These are phyloP conservation scores for Polia nebulosa DNA, from an alignment of 2,888 invertebrate genomes.

Conservation along the genomic window DNA sequence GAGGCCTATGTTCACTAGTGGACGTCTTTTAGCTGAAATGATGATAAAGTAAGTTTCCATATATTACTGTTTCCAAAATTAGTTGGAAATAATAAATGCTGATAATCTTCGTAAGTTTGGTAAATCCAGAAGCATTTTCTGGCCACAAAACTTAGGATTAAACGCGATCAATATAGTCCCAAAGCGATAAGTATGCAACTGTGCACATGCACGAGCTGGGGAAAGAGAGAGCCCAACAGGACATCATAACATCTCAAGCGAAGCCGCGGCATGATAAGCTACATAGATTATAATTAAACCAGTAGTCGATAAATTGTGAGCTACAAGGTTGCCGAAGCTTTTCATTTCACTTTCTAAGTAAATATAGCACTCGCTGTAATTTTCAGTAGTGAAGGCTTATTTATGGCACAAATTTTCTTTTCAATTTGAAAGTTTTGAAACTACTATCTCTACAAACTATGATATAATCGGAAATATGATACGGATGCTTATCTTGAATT, in stretches of 20 bases:
- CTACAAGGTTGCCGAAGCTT: conserved; percentile 57
- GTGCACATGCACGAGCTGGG: conserved; percentile 31
- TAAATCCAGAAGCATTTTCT: too few relatives aligned
- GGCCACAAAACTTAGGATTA: too few relatives aligned
- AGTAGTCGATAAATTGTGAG: conserved; percentile 64
- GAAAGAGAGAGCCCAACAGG: conserved; percentile 57
- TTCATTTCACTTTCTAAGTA: conserved; percentile 67
- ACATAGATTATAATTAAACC: conserved; percentile 68
- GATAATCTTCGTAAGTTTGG: not conserved
- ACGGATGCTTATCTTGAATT: conserved; percentile 30
- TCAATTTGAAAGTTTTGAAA: not conserved
- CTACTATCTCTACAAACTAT: conserved; percentile 2
- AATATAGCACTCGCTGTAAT: conserved; percentile 55
- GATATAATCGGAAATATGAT: conserved; percentile 36
- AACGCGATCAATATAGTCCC: not conserved
- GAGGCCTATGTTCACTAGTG: too few relatives aligned
- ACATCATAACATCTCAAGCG: conserved; percentile 60
- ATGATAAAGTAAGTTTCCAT: too few relatives aligned
- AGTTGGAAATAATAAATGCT: not conserved
- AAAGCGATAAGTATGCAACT: not conserved
- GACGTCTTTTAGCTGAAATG: too few relatives aligned
- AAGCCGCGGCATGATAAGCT: conserved; percentile 57
- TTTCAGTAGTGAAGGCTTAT: conserved; percentile 50
- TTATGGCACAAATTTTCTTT: conserved; percentile 51
- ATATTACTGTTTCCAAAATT: not conserved